Conservation (phyloP, 2,113 vertebrate genomes). For the Haemorhous mexicanus region DNA sequence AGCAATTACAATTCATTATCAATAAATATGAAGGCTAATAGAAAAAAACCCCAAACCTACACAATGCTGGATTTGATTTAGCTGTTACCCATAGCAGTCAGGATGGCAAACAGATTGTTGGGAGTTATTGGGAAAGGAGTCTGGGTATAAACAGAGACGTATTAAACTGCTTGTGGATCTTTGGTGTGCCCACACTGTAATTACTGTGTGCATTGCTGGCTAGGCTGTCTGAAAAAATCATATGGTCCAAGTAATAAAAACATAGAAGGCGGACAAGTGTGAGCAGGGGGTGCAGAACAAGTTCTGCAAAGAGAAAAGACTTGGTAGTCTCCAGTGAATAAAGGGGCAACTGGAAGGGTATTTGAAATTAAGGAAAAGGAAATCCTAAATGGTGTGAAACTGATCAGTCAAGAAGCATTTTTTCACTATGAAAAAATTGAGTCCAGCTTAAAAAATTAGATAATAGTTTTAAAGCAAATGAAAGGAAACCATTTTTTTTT, state of each 20-base stretch:
- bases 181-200: background rate
- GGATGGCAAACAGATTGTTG: constrained; percentile 5
- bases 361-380: background rate
- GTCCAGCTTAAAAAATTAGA: background rate
- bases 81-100: background rate
- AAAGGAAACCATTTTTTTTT: background rate
- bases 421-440: background rate
- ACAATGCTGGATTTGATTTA: background rate
- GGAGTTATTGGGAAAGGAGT: background rate
- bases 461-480: background rate
- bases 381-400: background rate
- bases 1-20: background rate
- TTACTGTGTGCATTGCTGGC: background rate
- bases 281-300: background rate
- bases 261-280: background rate
- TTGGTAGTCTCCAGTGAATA: background rate
- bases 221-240: constrained; percentile 17
- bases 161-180: background rate
- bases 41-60: background rate
- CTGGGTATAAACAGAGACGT: background rate
- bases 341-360: background rate
- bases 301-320: background rate
- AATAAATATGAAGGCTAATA: background rate
- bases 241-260: background rate
- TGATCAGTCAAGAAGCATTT: background rate